phyloP scores from a whole-genome alignment of 2,888 invertebrate genomes.

The Mythimna albipuncta region DNA sequence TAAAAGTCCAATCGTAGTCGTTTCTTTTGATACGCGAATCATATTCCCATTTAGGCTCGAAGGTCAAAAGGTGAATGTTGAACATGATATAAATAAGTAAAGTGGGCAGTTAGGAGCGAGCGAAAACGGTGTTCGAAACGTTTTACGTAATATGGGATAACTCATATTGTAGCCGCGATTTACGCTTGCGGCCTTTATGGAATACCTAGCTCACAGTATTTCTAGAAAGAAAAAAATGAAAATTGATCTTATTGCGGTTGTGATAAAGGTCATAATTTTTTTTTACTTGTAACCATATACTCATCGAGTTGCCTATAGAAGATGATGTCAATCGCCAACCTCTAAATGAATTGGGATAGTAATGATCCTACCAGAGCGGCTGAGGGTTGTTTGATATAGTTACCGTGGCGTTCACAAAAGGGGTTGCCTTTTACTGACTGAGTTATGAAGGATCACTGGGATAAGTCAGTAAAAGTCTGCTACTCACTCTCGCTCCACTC shows the following conservation, averaged over 20 bases:
- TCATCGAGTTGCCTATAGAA: too few species aligned
- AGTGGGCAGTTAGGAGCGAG: slow-evolving; percentile 67
- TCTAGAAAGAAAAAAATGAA: not conserved
- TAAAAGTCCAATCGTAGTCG: slow-evolving; percentile 20
- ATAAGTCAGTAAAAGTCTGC: too few species aligned
- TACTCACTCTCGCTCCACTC: too few species aligned
- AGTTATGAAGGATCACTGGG: too few species aligned
- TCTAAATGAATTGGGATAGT: too few species aligned
- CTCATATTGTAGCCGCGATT: slow-evolving; percentile 77
- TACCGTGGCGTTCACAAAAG: too few species aligned
- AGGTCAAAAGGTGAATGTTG: slow-evolving; percentile 27
- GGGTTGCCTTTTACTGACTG: too few species aligned
- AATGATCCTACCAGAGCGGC: too few species aligned
- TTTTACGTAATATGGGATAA: slow-evolving; percentile 79
- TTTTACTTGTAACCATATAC: not conserved
- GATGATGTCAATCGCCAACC: too few species aligned
- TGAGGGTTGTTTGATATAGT: too few species aligned
- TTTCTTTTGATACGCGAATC: slow-evolving; percentile 39
- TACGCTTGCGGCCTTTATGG: slow-evolving; percentile 68
- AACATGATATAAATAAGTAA: slow-evolving; percentile 63
- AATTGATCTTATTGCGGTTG: not conserved
- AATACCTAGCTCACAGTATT: slow-evolving; percentile 60
- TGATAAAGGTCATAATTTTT: not conserved
- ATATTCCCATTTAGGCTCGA: slow-evolving; percentile 26
- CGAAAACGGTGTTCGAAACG: slow-evolving; percentile 72